Evolutionary conservation across 2,113 vertebrate species (phyloP).

Genomic region (Ictalurus punctatus): DNA sequence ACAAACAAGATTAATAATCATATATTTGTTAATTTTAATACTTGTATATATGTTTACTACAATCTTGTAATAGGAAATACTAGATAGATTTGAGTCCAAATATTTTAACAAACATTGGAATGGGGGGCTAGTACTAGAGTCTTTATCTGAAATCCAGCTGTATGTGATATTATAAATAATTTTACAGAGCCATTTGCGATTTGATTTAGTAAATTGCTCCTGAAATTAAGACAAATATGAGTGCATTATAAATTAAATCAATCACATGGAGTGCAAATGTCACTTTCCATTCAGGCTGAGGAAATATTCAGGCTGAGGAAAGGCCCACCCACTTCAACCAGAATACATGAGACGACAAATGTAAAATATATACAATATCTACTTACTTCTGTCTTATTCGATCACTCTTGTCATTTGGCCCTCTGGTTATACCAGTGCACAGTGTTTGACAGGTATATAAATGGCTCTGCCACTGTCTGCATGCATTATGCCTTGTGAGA

Average conservation of each 20-base stretch:
- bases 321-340: not conserved
- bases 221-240: not conserved
- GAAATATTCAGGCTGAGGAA: not conserved
- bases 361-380: constrained; percentile 1
- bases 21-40: not conserved
- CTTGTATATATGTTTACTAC: not conserved
- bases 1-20: not conserved
- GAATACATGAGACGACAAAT: constrained; percentile 4
- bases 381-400: not conserved
- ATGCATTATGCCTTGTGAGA: constrained; percentile 61
- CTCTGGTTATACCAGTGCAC: constrained; percentile 39
- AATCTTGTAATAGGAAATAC: not conserved
- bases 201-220: not conserved
- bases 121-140: not conserved
- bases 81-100: not conserved
- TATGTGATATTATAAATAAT: not conserved
- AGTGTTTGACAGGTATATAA: constrained; percentile 18
- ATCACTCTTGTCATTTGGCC: constrained; percentile 34
- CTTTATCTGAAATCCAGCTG: not conserved
- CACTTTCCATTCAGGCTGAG: not conserved
- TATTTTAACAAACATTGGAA: not conserved
- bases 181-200: not conserved
- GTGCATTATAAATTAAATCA: not conserved
- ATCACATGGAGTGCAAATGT: not conserved
- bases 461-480: constrained; percentile 24